Base-by-base conservation (phyloP, 2,113 vertebrate species). In the Orthonyx spaldingii region DNA sequence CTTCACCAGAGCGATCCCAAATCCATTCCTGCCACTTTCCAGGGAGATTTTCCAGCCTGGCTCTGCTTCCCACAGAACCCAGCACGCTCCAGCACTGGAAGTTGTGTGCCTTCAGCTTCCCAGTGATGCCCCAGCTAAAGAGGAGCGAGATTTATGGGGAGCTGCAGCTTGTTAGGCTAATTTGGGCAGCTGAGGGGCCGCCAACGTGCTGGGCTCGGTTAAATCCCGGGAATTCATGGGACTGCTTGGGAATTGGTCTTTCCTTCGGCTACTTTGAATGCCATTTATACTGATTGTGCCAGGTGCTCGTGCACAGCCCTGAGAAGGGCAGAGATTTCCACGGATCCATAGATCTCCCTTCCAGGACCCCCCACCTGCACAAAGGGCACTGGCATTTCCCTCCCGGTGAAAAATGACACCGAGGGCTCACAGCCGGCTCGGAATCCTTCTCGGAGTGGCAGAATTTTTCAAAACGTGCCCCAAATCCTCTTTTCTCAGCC, bases 391-490 rank as follows among this genome's bases (percentile, higher is more conserved):
- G 49, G 44, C 46, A 4, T 26, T 57, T 53, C 42, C 66, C 59
- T 72, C 35, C 18, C 0, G 0, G 5, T 60, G 46, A 80, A 22
- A 75, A 82, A 61, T 1, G 9, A 4, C 5, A 2, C 3, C 2
- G 15, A 46, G 32, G 4, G 2, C 33, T 28, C 52, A 8, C 1
- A 1, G 10, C 72, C 23, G 4, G 1, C 37, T 13, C 33, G 5
- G 32, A 47, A 46, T 6, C 33, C 64, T 57, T 21, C 74, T 27
- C 30, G 37, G 41, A 16, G 18, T 3, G 13, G 24, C 35, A 87
- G 30, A 39, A 33, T 27, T 30, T 17, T 55, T 20, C 47, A n/a
- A 27, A 72, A 37, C 0, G 0, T 11, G 23, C 55, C 53, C 32
- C 2, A 47, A 23, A 4, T 42, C 32, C 4, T 5, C 12, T 37